Percentiles rank a stretch among this genome's conserved stretches.
phyloP scores from a whole-genome alignment of 1,140 invertebrate species.

The Tetramorium alpestre region DNA sequence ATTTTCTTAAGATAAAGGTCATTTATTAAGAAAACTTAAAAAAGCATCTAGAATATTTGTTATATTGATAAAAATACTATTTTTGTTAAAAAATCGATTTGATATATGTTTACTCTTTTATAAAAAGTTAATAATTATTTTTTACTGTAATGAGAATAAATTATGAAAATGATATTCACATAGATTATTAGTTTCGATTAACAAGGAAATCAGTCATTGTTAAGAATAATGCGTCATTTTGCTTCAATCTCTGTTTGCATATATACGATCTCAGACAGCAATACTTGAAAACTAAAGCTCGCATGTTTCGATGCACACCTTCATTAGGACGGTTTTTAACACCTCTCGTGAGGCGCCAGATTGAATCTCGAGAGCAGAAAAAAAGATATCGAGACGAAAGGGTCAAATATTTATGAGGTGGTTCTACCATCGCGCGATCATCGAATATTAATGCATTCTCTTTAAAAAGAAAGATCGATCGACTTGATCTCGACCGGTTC shows the following conservation, averaged over 20 bases:
- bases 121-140: not conserved
- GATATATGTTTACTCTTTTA: not conserved
- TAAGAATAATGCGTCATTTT: not conserved
- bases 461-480: constrained; percentile 43
- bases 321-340: constrained; percentile 49
- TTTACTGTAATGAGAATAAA: not conserved
- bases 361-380: constrained; percentile 26
- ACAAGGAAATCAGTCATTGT: constrained; percentile 1
- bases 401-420: constrained; percentile 53
- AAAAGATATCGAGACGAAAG: constrained; percentile 11
- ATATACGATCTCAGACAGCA: constrained; percentile 17
- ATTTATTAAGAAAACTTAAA: not conserved
- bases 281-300: constrained; percentile 26
- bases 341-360: constrained; percentile 46
- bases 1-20: not conserved
- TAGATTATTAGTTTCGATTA: not conserved
- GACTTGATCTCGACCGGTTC: constrained; percentile 25
- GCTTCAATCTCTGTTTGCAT: not conserved
- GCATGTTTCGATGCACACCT: not conserved
- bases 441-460: constrained; percentile 45
- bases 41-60: not conserved
- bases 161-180: not conserved
- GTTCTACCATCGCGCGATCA: constrained; percentile 27
- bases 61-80: not conserved
- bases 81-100: not conserved